Percentiles rank a stretch among this genome's conserved stretches.
phyloP scores from a whole-genome alignment of 2,888 invertebrate species.

The Chrysopilus asiliformis region DNA sequence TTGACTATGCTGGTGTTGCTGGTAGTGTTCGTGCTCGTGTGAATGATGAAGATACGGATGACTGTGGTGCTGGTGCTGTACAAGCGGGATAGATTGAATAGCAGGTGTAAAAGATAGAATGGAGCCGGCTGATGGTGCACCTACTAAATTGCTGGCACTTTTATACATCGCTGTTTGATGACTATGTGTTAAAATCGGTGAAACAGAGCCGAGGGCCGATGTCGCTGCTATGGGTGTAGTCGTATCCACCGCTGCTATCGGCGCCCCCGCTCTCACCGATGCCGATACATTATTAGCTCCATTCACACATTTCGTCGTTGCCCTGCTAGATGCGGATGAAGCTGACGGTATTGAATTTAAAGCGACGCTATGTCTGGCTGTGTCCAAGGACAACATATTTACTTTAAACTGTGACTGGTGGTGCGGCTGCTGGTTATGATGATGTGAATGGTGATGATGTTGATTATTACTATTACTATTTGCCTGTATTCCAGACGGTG shows the following conservation, averaged over 20 bases:
- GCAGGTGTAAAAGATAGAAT: no score
- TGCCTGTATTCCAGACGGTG: constrained; percentile 9
- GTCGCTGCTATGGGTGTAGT: no score
- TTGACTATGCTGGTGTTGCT: constrained; percentile 13
- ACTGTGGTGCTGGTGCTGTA: constrained; percentile 6
- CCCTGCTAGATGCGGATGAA: constrained; percentile 4
- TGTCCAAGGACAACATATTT: no score
- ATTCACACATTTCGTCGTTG: constrained; percentile 13
- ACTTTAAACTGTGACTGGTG: constrained; percentile 17
- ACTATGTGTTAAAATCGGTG: no score
- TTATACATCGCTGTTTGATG: no score
- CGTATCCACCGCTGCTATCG: no score
- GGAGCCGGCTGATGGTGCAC: no score
- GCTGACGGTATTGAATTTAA: constrained; percentile 8
- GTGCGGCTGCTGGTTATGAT: constrained; percentile 15
- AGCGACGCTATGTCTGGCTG: constrained; percentile 26
- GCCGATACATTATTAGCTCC: no score
- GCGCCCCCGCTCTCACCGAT: no score
- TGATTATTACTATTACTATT: constrained; percentile 8
- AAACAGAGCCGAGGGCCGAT: no score
- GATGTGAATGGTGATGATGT: constrained; percentile 12
- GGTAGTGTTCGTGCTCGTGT: constrained; percentile 14
- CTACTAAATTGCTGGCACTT: no score
- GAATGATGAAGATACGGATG: constrained; percentile 17
- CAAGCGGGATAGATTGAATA: no score